phyloP scores from a whole-genome alignment of 2,888 invertebrate genomes.

The Archips crataeganus region DNA sequence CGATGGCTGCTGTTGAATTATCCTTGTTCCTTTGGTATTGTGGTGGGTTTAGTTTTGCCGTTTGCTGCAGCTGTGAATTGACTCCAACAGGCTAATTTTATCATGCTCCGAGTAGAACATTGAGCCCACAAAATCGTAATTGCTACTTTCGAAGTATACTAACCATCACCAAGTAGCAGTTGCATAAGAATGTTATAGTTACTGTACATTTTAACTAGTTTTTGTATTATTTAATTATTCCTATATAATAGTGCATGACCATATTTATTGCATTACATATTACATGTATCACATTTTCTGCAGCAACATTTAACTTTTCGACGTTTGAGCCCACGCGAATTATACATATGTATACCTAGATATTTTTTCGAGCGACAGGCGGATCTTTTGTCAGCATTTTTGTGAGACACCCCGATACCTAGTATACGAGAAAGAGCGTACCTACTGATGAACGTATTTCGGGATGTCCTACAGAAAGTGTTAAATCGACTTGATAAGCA shows the following conservation, averaged over 20 bases:
- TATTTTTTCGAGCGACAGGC: background rate
- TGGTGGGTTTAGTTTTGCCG: slow-evolving; percentile 77
- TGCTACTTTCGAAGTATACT: slow-evolving; percentile 47
- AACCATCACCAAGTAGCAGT: slow-evolving; percentile 62
- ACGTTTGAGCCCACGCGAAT: slow-evolving; percentile 1
- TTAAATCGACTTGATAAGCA: background rate
- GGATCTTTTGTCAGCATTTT: background rate
- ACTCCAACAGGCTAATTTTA: slow-evolving; percentile 70
- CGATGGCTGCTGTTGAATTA: slow-evolving; percentile 72
- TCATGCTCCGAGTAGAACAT: slow-evolving; percentile 82
- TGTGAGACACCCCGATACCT: background rate
- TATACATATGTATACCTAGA: too few species aligned
- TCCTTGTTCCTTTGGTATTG: slow-evolving; percentile 76
- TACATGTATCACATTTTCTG: slow-evolving; percentile 62
- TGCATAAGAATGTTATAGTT: slow-evolving; percentile 50
- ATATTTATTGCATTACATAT: slow-evolving; percentile 54
- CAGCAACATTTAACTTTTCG: slow-evolving; percentile 50
- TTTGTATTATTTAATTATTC: slow-evolving; percentile 57
- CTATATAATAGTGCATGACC: slow-evolving; percentile 66
- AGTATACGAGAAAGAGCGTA: background rate
- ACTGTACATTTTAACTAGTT: slow-evolving; percentile 60
- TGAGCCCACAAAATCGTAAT: slow-evolving; percentile 74
- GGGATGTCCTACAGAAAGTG: background rate
- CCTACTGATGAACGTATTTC: background rate
- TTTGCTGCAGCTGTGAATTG: slow-evolving; percentile 72